Evolutionary conservation across 2,888 invertebrate genomes (phyloP).

Genomic region (Calameuta pallipes): DNA sequence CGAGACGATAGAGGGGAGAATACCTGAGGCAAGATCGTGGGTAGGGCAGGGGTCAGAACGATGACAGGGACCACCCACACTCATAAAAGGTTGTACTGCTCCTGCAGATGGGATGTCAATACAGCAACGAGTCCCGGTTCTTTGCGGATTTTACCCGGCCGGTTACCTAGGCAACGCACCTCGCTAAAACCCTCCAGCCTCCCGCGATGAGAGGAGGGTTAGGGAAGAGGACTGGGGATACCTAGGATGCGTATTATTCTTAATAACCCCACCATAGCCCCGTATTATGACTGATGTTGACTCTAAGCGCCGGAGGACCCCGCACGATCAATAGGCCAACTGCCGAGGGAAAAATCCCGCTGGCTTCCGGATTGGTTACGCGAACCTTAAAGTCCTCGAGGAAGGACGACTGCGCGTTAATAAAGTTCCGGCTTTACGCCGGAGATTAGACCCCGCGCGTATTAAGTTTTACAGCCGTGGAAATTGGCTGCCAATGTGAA

Average conservation of each 20-base stretch:
- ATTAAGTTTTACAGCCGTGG: too few species aligned
- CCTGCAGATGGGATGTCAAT: conserved; percentile 57
- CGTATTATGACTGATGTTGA: conserved; percentile 67
- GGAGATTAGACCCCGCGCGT: conserved; percentile 14
- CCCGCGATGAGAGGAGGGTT: conserved; percentile 16
- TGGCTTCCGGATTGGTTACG: conserved; percentile 54
- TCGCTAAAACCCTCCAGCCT: conserved; percentile 35
- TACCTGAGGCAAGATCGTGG: background rate
- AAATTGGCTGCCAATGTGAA: too few species aligned
- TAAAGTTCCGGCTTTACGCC: conserved; percentile 19
- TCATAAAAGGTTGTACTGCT: conserved; percentile 54
- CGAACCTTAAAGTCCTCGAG: conserved; percentile 34
- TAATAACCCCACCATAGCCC: conserved; percentile 63
- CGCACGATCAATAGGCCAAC: conserved; percentile 51
- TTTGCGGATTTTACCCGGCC: conserved; percentile 65
- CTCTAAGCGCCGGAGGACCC: conserved; percentile 54
- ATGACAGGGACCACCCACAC: conserved; percentile 31
- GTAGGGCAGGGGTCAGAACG: conserved; percentile 11
- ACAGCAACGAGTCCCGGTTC: conserved; percentile 57
- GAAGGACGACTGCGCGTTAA: conserved; percentile 11
- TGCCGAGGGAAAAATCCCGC: conserved; percentile 50
- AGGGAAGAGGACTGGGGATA: conserved; percentile 37
- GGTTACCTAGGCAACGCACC: conserved; percentile 63
- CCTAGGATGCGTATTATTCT: conserved; percentile 66
- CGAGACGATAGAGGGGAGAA: conserved; percentile 13